Base-by-base conservation (phyloP, 2,888 invertebrate species). In the Dryadula phaetusa region DNA sequence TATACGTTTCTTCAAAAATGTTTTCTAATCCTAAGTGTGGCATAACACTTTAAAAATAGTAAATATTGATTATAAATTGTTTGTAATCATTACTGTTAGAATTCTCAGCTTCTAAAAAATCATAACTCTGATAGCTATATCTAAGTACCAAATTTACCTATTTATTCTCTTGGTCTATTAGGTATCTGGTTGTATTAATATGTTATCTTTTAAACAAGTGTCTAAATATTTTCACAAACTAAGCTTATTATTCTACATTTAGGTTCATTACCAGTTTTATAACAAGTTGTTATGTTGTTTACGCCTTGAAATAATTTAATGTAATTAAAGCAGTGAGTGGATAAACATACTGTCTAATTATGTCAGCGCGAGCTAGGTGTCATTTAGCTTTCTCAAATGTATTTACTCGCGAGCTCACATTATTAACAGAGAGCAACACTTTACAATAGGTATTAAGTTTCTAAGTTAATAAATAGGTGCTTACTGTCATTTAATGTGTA, bases 371-470 rank as follows among this genome's bases (percentile, higher is more conserved):
- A 37, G 66, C 66, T 71, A 70, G 72, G 74, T 73, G 72, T 71
- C 70, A 53, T 70, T 70, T 72, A 75, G 75, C 78, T 76, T 75
- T 75, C 75, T 72, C 75, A 73, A 72, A 71, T 76, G 72, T 66
- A 73, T 75, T 32, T 74, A 73, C 72, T 65, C 72, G 74, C 64
- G 74, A 70, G 74, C 74, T 69, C 69, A 66, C 70, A 73, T 72
- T 71, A 71, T 76, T 76, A 72, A 70, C 69, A 69, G 70, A 72
- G 73, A 76, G 77, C 75, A 25, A 49, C 49, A 25, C 47, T 75
- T 66, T 61, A 64, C 62, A 67, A 68, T 66, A 66, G 67, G 58
- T 42, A 53, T 37, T 58, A 58, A 28, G 18, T 42, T 28, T 42
- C 20, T 25, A 28, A 25, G 40, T 25, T 25, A 25, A 28, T 60